Conservation (phyloP, 2,797 vertebrate species). For the Gambelia wislizenii region DNA sequence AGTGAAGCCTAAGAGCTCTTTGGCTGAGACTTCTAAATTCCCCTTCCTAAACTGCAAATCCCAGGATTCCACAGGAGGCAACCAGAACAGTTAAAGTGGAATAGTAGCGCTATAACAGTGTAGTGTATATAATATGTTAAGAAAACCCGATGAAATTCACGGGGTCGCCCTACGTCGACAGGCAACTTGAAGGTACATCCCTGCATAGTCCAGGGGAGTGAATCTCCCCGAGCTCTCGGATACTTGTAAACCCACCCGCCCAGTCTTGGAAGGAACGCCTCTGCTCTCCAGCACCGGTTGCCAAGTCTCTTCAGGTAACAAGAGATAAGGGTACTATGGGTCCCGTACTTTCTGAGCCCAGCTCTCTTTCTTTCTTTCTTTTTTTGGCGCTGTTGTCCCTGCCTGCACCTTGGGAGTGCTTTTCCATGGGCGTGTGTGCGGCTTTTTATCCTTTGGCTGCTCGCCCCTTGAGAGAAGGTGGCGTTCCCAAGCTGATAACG, state of each 20-base stretch:
- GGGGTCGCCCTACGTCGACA: no score
- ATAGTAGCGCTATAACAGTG: no score
- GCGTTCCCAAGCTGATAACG: no score
- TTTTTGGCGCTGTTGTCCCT: background rate
- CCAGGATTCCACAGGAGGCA: no score
- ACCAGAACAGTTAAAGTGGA: no score
- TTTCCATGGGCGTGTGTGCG: background rate
- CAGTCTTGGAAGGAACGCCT: background rate
- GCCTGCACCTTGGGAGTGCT: background rate
- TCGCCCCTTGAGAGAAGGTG: background rate
- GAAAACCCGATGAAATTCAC: no score
- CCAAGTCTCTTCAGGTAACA: constrained; percentile 20
- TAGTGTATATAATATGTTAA: no score
- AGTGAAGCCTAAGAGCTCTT: no score
- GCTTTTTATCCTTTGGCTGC: no score
- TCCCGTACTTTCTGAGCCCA: background rate
- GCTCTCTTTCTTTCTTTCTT: background rate
- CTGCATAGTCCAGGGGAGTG: background rate
- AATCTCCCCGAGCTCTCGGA: background rate
- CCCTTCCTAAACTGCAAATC: no score
- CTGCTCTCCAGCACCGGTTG: background rate
- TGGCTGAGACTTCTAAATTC: no score
- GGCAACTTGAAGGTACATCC: no score
- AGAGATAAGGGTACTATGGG: background rate
- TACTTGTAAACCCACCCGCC: background rate